phyloP scores from a whole-genome alignment of 30 jellyfish, hydroid and myxozoan genomes.

The Aurelia sp. region DNA sequence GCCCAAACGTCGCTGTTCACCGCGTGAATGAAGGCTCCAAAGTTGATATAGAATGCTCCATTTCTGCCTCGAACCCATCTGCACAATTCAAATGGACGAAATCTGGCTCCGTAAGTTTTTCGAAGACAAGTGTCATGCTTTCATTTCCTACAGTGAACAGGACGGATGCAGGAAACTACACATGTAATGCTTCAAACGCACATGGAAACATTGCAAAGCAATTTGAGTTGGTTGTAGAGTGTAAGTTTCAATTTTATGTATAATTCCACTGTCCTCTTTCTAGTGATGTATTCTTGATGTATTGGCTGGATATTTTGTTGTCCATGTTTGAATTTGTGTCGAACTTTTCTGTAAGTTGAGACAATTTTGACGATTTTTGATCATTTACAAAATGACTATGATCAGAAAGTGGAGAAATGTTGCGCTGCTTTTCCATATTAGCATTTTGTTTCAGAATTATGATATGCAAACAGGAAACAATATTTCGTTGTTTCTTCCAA shows the following conservation, averaged over 20 bases:
- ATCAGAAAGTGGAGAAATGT: too few relatives aligned
- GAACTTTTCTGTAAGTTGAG: too few relatives aligned
- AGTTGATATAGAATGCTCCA: constrained; percentile 27
- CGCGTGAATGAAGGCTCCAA: constrained; percentile 35
- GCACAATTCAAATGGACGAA: constrained; percentile 25
- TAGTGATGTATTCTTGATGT: too few relatives aligned
- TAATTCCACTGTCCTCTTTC: too few relatives aligned
- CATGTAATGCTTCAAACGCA: constrained; percentile 10
- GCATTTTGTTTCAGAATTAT: too few relatives aligned
- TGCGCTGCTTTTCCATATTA: too few relatives aligned
- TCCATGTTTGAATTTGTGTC: too few relatives aligned
- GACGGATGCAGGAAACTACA: constrained; percentile 2
- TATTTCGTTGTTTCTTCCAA: too few relatives aligned
- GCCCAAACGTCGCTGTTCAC: constrained; percentile 1
- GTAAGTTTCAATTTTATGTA: neutral
- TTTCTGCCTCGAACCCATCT: constrained; percentile 35
- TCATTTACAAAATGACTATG: too few relatives aligned
- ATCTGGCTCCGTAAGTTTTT: neutral
- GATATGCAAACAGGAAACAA: too few relatives aligned
- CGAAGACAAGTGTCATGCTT: neutral
- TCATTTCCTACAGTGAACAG: constrained; percentile 1
- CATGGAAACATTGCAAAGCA: neutral
- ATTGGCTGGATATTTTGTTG: too few relatives aligned
- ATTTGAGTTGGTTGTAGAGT: neutral
- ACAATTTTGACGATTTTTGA: too few relatives aligned